Base-by-base conservation (phyloP, 2,113 vertebrate species). In the Salvelinus alpinus region DNA sequence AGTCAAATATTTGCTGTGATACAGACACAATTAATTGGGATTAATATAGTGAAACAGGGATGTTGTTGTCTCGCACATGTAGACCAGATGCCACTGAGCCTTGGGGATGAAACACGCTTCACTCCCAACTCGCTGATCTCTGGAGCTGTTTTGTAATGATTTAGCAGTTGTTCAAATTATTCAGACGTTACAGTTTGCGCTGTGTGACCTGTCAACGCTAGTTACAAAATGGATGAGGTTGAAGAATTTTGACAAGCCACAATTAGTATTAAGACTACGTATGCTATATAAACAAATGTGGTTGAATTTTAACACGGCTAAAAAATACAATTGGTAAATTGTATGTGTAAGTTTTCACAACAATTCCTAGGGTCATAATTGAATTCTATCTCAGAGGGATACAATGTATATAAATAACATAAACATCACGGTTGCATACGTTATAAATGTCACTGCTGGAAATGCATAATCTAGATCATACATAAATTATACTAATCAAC, bases 1-100 rank as follows among this genome's bases (percentile, higher is more conserved):
- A 89, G 82, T 89, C 85, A 88, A 91, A 91, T 86, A 91, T 89
- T 90, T 88, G 73, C 84, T 81, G 82, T 68, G 79, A 89, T 81
- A 81, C 88, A 85, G 80, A 84, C 73, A 31, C 84, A 87, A 88
- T 92, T 88, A 92, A 91, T 91, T 89, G 84, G 84, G 78, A 83
- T 85, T 87, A 89, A 88, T 89, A 87, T 62, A 76, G 78, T 80
- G 86, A 83, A 89, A 86, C 84, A 84, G 77, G 88, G 80, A 80
- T 88, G 88, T 84, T 88, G 80, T 71, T 84, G 71, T 67, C 27
- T 79, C 82, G 84, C 87, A 88, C 89, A 85, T 91, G 90, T 83
- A 89, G 84, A 91, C 89, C 89, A 92, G 90, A 89, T 92, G 90
- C 85, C 80, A 68, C 80, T 25, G 80, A 88, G 89, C 90, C 90